These are phyloP conservation scores for Pachyuromys duprasi DNA, from an alignment of 2,797 vertebrate species.

Conservation along the genomic window DNA sequence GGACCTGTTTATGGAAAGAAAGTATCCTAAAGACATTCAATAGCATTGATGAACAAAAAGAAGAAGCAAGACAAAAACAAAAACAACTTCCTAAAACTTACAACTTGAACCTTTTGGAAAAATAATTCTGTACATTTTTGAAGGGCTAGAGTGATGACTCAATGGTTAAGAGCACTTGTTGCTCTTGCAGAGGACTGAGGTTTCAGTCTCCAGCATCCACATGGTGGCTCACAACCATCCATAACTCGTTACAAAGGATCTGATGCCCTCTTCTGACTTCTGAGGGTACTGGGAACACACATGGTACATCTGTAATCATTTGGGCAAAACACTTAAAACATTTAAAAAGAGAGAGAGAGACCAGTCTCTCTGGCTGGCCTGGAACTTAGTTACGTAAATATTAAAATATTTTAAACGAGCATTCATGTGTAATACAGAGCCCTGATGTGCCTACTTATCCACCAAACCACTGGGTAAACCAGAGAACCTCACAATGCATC, in stretches of 20 bases:
- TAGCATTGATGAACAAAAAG: neutral
- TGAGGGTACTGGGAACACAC: neutral
- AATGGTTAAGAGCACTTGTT: neutral
- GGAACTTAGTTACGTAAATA: neutral
- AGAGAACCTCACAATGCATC: neutral
- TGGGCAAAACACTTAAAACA: neutral
- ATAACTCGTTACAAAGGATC: neutral
- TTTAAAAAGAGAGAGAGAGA: neutral
- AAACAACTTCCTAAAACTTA: neutral
- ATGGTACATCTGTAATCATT: neutral
- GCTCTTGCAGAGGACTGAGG: neutral
- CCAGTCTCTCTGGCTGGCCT: neutral
- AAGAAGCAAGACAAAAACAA: neutral
- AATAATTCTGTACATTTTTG: neutral
- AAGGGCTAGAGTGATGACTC: neutral
- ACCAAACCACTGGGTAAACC: neutral
- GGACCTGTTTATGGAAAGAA: neutral
- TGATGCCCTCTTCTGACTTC: neutral
- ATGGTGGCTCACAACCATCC: neutral
- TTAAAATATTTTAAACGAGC: neutral
- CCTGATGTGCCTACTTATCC: neutral
- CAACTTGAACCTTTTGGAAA: slow-evolving; percentile 25
- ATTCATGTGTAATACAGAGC: neutral
- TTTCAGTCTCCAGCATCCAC: neutral
- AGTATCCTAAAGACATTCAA: slow-evolving; percentile 16